Percentiles rank a stretch among this genome's conserved stretches.
phyloP scores from a whole-genome alignment of 2,113 vertebrate genomes.

The Campylomormyrus numenius region DNA sequence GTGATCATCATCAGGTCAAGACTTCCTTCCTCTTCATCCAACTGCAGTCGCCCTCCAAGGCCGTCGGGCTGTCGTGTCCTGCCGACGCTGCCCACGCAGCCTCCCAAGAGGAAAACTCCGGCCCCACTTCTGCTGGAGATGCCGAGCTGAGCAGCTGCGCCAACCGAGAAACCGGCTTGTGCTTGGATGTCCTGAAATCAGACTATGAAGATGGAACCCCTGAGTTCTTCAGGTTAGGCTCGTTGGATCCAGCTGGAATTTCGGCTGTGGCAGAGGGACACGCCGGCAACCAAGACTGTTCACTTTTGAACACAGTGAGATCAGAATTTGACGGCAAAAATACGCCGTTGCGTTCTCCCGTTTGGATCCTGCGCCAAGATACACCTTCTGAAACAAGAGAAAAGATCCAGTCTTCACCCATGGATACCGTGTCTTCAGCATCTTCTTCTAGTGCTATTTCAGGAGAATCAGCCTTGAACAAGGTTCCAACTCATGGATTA shows the following conservation, averaged over 20 bases:
- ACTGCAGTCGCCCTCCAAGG: constrained; percentile 47
- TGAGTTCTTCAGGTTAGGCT: background rate
- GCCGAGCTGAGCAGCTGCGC: background rate
- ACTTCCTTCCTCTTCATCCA: constrained; percentile 57
- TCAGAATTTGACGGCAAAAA: background rate
- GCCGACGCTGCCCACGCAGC: constrained; percentile 18
- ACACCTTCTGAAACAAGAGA: constrained; percentile 32
- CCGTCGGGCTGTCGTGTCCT: constrained; percentile 26
- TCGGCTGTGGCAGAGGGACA: background rate
- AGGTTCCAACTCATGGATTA: background rate
- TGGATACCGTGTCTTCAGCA: constrained; percentile 6
- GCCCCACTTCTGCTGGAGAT: constrained; percentile 19
- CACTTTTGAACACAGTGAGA: constrained; percentile 1
- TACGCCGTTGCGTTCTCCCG: background rate
- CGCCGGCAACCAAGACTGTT: background rate
- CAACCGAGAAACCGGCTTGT: background rate
- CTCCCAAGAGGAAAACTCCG: constrained; percentile 25
- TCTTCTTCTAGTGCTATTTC: constrained; percentile 19
- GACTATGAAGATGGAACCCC: background rate
- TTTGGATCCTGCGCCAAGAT: constrained; percentile 28
- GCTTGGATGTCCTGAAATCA: background rate
- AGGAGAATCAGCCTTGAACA: constrained; percentile 12
- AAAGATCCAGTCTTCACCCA: constrained; percentile 19
- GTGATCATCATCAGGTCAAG: constrained; percentile 52
- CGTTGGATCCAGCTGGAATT: background rate